phyloP scores from a whole-genome alignment of 2,888 invertebrate species.

The Agrotis puta region DNA sequence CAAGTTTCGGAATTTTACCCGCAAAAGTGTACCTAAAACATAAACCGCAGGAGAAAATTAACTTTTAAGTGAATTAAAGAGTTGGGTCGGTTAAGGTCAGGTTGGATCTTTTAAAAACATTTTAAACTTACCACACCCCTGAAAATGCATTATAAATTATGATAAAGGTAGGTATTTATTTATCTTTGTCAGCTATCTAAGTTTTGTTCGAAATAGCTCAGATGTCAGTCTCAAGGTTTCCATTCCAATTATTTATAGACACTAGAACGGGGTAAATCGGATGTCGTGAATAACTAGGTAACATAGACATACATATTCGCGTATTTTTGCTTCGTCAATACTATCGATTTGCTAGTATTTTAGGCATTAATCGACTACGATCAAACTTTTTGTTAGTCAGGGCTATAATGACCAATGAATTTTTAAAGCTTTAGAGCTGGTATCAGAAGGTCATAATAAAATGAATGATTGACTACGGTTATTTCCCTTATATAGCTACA shows the following conservation, averaged over 20 bases:
- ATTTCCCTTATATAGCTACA: too few relatives aligned
- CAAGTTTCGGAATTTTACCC: conserved; percentile 23
- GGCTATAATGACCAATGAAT: neutral
- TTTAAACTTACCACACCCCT: neutral
- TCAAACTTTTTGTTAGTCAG: conserved; percentile 7
- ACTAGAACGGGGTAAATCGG: conserved; percentile 5
- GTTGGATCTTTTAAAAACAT: conserved; percentile 2
- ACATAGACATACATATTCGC: conserved; percentile 11
- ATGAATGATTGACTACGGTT: too few relatives aligned
- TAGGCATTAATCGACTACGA: neutral
- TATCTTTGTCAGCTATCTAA: conserved; percentile 3
- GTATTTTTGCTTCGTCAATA: conserved; percentile 2
- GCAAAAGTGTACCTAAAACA: conserved; percentile 10
- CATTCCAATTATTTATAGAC: conserved; percentile 11
- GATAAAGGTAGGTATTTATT: neutral
- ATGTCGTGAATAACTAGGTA: conserved; percentile 20
- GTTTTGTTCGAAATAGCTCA: conserved; percentile 6
- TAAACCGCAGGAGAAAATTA: conserved; percentile 12
- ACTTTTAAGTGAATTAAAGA: conserved; percentile 4
- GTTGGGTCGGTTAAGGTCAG: neutral
- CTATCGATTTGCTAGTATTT: conserved; percentile 13
- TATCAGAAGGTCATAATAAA: neutral
- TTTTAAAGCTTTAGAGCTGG: neutral
- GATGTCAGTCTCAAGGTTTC: conserved; percentile 24
- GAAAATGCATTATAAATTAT: neutral